Percentiles rank a stretch among this genome's conserved stretches.
These are phyloP conservation scores for Vulpes ferrilata DNA, from an alignment of 2,113 vertebrate genomes.

Conservation along the genomic window DNA sequence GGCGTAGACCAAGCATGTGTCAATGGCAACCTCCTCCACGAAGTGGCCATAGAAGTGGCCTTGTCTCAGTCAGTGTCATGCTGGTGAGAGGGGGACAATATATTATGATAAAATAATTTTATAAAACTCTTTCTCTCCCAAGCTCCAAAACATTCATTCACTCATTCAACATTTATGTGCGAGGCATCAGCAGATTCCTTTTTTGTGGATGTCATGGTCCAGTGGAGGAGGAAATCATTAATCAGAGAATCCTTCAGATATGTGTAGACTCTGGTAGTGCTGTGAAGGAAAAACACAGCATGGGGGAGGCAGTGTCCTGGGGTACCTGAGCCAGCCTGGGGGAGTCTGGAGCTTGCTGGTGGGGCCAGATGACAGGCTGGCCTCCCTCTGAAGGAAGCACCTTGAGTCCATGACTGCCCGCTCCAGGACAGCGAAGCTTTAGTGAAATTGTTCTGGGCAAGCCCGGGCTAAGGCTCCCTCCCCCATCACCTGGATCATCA, in stretches of 20 bases:
- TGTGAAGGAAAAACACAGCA: not conserved
- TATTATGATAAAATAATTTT: not conserved
- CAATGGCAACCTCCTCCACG: not conserved
- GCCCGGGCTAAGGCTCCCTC: not conserved
- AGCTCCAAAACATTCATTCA: not conserved
- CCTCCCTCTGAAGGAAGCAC: not conserved
- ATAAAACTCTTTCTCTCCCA: conserved; percentile 11
- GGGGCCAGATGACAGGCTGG: not conserved
- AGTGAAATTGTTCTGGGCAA: not conserved
- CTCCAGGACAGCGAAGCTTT: not conserved
- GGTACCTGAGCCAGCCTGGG: not conserved
- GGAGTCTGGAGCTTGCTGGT: not conserved
- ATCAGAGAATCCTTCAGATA: not conserved
- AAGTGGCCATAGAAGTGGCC: too few relatives aligned
- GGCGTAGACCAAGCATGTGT: not conserved
- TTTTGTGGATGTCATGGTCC: not conserved
- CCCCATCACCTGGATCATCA: rapidly evolving
- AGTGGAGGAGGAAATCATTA: not conserved
- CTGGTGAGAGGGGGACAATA: not conserved
- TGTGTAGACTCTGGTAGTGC: not conserved
- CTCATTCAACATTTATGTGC: not conserved
- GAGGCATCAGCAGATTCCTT: not conserved
- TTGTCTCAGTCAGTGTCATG: not conserved
- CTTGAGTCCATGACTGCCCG: too few relatives aligned
- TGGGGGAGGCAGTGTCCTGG: not conserved